Base-by-base conservation (phyloP, 2,888 invertebrate genomes). In the Pollenia amentaria region DNA sequence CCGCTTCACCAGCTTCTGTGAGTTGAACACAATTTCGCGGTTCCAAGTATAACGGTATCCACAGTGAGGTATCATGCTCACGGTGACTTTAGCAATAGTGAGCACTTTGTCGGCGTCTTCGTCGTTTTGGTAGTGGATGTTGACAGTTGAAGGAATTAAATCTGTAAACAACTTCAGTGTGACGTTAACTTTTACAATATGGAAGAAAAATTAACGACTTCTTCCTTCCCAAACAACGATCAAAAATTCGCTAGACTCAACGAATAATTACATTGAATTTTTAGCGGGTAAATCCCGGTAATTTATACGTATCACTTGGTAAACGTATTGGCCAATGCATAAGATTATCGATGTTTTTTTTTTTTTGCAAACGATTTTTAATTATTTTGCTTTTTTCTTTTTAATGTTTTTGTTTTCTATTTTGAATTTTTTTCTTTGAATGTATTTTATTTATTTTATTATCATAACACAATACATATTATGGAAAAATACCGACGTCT, bases 1-100 rank as follows among this genome's bases (percentile, higher is more conserved):
- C 97, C 97, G 97, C 94, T 97, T 97, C 91, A 97, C 97, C 93
- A 97, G 95, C 95, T 97, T 97, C 94, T 97, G 97, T 94, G 97
- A 97, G 94, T 97, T 97, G 95, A 97, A 96, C 94, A 97, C 96
- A 94, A 97, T 97, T 95, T 97, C 97, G 94, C 96, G 96, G 94
- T 97, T 97, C 97, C 97, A 97, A 95, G 97, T 97, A 96, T 97
- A 97, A 94, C 95, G 96, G 95, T 97, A 97, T 94, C 96, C 96
- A 96, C 96, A 96, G 90, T 93, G 92, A 90, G 93, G 92, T 92
- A 93, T 93, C 93, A 93, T 93, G 93, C 93, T 93, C 93, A 93
- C 93, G 92, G 92, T 91, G 87, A 87, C 76, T 84, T 84, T 83
- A 18, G 65, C 72, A 84, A 90, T 91, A 91, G 90, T 91, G 89